Percentiles rank a stretch among this genome's conserved stretches.
Conservation (phyloP, 2,888 invertebrate species). For the Alitta virens region DNA sequence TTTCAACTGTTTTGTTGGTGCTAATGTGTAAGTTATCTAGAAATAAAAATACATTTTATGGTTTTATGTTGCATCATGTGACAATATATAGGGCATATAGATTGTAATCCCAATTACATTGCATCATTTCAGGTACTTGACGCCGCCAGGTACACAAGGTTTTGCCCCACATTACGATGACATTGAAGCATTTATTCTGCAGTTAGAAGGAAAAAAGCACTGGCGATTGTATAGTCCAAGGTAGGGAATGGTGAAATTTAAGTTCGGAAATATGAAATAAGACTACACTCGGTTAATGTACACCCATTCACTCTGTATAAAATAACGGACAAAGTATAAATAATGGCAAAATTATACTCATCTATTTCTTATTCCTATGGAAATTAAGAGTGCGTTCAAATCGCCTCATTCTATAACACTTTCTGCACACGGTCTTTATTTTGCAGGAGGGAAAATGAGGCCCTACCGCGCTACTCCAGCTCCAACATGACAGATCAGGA, state of each 20-base stretch:
- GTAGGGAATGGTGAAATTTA: no score
- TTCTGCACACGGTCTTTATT: no score
- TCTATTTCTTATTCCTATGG: no score
- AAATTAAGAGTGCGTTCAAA: no score
- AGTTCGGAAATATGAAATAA: no score
- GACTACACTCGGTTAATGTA: no score
- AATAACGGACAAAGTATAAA: no score
- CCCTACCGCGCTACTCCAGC: constrained; percentile 80
- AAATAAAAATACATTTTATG: not conserved
- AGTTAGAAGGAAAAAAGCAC: constrained; percentile 90
- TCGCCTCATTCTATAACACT: no score
- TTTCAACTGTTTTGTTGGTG: constrained; percentile 91
- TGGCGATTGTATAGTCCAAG: constrained; percentile 87
- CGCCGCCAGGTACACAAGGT: constrained; percentile 93
- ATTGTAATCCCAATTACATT: not conserved
- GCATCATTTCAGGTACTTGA: constrained; percentile 68
- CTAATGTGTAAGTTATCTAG: constrained; percentile 69
- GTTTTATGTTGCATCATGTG: no score
- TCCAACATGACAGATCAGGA: constrained; percentile 63
- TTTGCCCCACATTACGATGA: constrained; percentile 99
- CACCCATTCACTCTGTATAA: no score
- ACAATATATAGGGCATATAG: no score
- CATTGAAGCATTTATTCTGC: constrained; percentile 95
- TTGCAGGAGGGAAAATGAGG: constrained; percentile 60
- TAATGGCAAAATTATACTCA: no score